A percentile compares a stretch with the other conserved stretches of the same genome.
These are phyloP conservation scores for Rhombomys opimus DNA, from an alignment of 2,113 vertebrate genomes.

Conservation along the genomic window DNA sequence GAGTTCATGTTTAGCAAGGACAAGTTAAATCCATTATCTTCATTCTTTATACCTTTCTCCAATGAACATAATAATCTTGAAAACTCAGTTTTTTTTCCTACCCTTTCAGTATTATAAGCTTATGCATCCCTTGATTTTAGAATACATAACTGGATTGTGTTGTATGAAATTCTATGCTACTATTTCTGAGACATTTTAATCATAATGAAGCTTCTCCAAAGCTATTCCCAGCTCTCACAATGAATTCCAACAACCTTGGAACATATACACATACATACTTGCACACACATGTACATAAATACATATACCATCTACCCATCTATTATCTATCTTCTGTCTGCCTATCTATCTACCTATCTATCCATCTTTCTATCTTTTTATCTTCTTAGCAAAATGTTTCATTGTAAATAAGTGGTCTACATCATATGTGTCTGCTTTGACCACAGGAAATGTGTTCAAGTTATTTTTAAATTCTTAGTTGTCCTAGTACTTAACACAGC, in stretches of 20 bases:
- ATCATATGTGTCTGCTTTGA: neutral
- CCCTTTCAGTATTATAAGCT: neutral
- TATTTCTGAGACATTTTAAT: neutral
- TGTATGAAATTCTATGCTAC: too few species aligned
- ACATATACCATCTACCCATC: neutral
- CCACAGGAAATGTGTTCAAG: neutral
- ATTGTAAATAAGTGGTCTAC: neutral
- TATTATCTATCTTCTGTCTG: neutral
- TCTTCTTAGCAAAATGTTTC: neutral
- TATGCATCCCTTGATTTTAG: neutral
- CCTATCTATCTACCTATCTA: neutral
- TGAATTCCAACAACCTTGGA: neutral
- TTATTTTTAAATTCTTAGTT: neutral
- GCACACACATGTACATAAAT: neutral
- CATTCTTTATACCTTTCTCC: neutral
- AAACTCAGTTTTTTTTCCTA: neutral
- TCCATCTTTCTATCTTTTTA: neutral
- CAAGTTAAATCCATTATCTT: neutral
- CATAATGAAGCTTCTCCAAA: neutral
- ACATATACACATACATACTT: neutral
- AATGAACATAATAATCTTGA: neutral
- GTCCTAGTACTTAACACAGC: neutral
- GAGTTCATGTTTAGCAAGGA: neutral
- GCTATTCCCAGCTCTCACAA: neutral
- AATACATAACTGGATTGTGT: neutral